A percentile compares a stretch with the other conserved stretches of the same genome.
phyloP scores from a whole-genome alignment of 2,113 vertebrate species.

The Ifrita kowaldi region DNA sequence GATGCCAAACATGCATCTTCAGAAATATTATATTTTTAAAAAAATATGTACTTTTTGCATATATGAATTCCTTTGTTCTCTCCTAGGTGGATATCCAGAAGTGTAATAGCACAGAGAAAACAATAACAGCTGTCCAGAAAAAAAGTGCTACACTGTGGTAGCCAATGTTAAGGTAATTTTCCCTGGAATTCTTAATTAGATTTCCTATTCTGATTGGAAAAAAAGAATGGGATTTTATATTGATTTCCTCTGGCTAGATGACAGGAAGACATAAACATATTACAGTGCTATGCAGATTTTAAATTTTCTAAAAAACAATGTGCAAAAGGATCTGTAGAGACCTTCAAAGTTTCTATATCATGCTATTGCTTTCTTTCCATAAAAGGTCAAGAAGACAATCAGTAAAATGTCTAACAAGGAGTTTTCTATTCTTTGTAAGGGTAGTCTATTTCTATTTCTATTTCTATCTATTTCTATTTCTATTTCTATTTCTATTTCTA shows the following conservation, averaged over 20 bases:
- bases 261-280: background rate
- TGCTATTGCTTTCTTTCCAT: background rate
- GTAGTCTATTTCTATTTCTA: background rate
- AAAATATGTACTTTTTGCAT: background rate
- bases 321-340: background rate
- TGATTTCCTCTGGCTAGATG: background rate
- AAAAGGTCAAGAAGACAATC: background rate
- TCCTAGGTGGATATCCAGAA: background rate
- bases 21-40: background rate
- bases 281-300: background rate
- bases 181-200: constrained; percentile 3
- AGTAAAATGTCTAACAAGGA: background rate
- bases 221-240: background rate
- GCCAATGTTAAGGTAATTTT: background rate
- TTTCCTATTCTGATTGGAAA: background rate
- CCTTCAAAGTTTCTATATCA: background rate
- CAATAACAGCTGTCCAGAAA: background rate
- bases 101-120: background rate
- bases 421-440: background rate
- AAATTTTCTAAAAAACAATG: background rate
- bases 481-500: background rate
- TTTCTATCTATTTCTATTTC: background rate
- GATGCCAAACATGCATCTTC: background rate
- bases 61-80: background rate
- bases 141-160: background rate